phyloP scores from a whole-genome alignment of 2,113 vertebrate species.

The Planiliza haematocheilus region DNA sequence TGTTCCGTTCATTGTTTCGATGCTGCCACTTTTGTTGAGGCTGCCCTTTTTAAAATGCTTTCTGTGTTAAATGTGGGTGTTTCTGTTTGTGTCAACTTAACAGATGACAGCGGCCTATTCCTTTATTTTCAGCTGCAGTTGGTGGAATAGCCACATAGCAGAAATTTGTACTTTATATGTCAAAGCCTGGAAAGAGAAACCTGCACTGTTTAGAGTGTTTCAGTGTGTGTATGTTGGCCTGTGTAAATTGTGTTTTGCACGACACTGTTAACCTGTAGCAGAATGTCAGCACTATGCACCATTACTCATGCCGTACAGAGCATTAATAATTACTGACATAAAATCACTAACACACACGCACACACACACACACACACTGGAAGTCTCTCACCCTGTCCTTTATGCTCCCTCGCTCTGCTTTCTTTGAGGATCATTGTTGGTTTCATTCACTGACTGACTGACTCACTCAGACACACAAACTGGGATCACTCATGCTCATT shows the following conservation, averaged over 20 bases:
- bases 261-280: constrained; percentile 67
- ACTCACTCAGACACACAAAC: constrained; percentile 27
- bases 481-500: neutral
- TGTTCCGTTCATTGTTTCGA: constrained; percentile 10
- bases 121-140: neutral
- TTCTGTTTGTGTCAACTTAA: neutral
- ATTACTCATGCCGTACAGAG: constrained; percentile 66
- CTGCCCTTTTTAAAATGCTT: neutral
- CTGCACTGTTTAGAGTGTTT: neutral
- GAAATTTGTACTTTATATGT: constrained; percentile 31
- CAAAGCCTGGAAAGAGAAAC: neutral
- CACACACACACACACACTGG: constrained; percentile 19
- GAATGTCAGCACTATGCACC: constrained; percentile 65
- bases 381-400: constrained; percentile 22
- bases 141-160: constrained; percentile 1
- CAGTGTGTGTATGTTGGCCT: constrained; percentile 7
- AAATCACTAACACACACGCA: constrained; percentile 48
- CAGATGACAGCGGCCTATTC: constrained; percentile 7
- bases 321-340: constrained; percentile 69
- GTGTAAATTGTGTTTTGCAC: constrained; percentile 9
- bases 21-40: constrained; percentile 6
- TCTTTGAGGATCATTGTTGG: constrained; percentile 54
- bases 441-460: constrained; percentile 55
- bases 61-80: neutral
- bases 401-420: constrained; percentile 11